Evolutionary conservation across 2,113 vertebrate species (phyloP).

Genomic region (Rhipidura dahli): DNA sequence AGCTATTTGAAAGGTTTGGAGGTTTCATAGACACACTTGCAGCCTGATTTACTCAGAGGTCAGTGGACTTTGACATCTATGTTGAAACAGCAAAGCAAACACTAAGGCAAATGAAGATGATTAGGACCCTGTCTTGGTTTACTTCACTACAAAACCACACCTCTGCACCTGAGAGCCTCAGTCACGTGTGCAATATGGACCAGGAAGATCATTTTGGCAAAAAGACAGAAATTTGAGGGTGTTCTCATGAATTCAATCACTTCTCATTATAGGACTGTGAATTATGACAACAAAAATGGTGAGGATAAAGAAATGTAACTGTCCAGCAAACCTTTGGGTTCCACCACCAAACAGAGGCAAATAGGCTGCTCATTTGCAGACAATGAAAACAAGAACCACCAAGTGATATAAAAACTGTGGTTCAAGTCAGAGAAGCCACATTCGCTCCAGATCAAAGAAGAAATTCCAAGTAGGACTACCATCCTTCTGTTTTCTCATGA

Average conservation of each 20-base stretch:
- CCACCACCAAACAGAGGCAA: neutral
- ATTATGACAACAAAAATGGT: neutral
- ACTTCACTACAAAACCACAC: neutral
- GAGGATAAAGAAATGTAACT: neutral
- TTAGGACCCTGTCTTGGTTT: neutral
- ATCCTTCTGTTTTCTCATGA: neutral
- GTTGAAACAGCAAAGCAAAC: constrained; percentile 33
- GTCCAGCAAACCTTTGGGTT: neutral
- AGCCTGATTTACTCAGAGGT: neutral
- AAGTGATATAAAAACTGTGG: neutral
- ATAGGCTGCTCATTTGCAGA: neutral
- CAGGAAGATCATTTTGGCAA: neutral
- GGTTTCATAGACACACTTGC: neutral
- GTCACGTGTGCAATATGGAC: accelerated
- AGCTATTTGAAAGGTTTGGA: neutral
- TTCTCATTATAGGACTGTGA: neutral
- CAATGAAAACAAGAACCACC: neutral
- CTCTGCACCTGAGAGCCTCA: neutral
- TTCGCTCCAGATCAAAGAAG: neutral
- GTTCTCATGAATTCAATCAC: neutral
- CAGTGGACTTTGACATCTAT: constrained; percentile 8
- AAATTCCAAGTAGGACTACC: neutral
- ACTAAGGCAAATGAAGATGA: neutral
- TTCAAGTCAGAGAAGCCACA: neutral
- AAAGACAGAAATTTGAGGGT: neutral